Evolutionary conservation across 2,113 vertebrate genomes (phyloP), one percentile per base, ranked within the genome.

Genomic region (Cettia cetti): DNA sequence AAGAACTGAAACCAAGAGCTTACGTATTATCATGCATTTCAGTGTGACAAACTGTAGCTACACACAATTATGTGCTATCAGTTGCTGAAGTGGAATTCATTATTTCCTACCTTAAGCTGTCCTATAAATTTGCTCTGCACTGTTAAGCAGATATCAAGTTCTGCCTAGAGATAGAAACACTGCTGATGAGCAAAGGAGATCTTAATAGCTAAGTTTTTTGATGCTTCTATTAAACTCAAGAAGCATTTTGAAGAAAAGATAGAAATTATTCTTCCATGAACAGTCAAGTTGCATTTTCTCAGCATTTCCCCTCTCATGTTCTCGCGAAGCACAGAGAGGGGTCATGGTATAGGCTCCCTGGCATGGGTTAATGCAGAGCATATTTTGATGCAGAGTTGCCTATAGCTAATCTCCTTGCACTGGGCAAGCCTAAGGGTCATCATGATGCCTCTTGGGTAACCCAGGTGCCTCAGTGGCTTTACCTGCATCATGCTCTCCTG

Each of bases 51-150:
- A 59, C 64, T 90, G 85, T 68, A 90, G 64, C 76, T 90, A 50
- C 50, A 61, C 50, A 70, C 76, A 77, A 63, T 93, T 82, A 81
- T 60, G 28, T 70, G 82, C 71, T 86, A 70, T 90, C 71, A 15
- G 24, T 83, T 88, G 79, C 86, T 81, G 80, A 89, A 83, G 91
- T 44, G 71, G 16, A 66, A 35, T 92, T 92, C 64, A 66, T 95
- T 93, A 77, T 83, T 96, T 89, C 76, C 91, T 86, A 93, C 94
- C 92, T 93, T 93, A 92, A 95, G 76, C 86, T 93, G 80, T 77
- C 76, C 95, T 89, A 82, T 81, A 83, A 92, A 86, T 94, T 94
- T 95, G 80, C 82, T 95, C 47, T 90, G 91, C 72, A 14, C 86
- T 83, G 76, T 81, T 95, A 90, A 90, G 69, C 89, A 92, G 90